These are phyloP conservation scores for Dendroctonus valens DNA, from an alignment of 1,140 invertebrate species.

Conservation along the genomic window DNA sequence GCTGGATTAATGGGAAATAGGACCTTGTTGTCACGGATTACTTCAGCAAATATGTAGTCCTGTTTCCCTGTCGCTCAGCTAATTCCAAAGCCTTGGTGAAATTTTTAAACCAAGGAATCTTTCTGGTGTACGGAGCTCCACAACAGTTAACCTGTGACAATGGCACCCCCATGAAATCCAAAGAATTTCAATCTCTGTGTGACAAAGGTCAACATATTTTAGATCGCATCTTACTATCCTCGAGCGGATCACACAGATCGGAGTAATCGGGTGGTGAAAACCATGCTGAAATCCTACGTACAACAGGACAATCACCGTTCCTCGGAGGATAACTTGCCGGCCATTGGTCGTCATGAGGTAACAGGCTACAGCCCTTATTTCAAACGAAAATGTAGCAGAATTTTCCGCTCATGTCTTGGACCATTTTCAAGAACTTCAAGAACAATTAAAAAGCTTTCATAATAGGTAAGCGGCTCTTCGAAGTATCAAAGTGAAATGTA, in stretches of 20 bases:
- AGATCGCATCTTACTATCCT: constrained; percentile 36
- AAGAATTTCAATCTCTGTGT: constrained; percentile 27
- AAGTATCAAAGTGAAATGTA: too few relatives aligned
- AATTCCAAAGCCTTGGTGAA: constrained; percentile 3
- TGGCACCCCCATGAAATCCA: constrained; percentile 25
- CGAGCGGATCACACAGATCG: constrained; percentile 37
- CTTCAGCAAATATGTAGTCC: constrained; percentile 43
- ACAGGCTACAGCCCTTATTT: constrained; percentile 40
- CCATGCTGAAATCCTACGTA: constrained; percentile 33
- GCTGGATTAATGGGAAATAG: constrained; percentile 42
- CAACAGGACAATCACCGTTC: constrained; percentile 34
- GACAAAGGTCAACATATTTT: constrained; percentile 16
- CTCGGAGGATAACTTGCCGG: constrained; percentile 40
- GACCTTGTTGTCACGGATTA: constrained; percentile 46
- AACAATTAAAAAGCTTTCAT: too few relatives aligned
- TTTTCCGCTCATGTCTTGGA: too few relatives aligned
- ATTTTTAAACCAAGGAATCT: constrained; percentile 17
- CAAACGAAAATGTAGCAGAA: too few relatives aligned
- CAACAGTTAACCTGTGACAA: constrained; percentile 20
- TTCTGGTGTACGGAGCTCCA: constrained; percentile 22
- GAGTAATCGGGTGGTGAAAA: constrained; percentile 37
- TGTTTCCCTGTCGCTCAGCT: constrained; percentile 13
- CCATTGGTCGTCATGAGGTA: constrained; percentile 38
- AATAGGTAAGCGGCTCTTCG: too few relatives aligned
- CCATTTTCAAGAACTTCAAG: too few relatives aligned